phyloP scores from a whole-genome alignment of 1,140 invertebrate genomes.

The Chironomus striatipennis region DNA sequence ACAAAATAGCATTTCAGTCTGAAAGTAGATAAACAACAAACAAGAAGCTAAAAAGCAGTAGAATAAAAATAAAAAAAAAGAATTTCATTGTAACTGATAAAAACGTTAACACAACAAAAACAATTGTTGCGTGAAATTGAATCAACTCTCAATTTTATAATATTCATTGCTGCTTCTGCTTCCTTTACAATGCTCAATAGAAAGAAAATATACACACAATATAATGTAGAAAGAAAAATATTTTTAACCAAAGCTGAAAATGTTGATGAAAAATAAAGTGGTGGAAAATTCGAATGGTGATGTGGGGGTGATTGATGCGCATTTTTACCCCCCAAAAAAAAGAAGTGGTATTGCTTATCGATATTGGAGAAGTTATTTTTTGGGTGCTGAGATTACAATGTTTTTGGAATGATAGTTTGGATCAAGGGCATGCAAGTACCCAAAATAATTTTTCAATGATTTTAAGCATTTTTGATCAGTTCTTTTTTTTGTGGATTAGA shows the following conservation, averaged over 20 bases:
- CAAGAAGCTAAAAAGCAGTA: too few relatives aligned
- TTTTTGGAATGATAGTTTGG: too few relatives aligned
- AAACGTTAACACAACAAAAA: constrained; percentile 15
- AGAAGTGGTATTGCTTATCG: too few relatives aligned
- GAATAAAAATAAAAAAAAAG: not conserved
- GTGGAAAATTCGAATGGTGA: too few relatives aligned
- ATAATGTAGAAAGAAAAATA: not conserved
- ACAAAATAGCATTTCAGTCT: not conserved
- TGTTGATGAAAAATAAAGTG: not conserved
- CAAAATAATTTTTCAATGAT: too few relatives aligned
- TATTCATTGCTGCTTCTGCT: not conserved
- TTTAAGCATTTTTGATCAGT: too few relatives aligned
- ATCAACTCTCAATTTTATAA: constrained; percentile 19
- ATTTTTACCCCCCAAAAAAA: too few relatives aligned
- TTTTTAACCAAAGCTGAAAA: not conserved
- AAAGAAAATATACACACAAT: not conserved
- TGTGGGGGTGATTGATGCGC: too few relatives aligned
- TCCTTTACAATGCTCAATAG: not conserved
- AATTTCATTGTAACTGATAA: not conserved
- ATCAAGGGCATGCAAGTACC: too few relatives aligned
- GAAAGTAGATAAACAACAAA: not conserved
- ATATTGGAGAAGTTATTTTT: too few relatives aligned
- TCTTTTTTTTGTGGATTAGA: too few relatives aligned
- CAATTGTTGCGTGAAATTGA: constrained; percentile 23
- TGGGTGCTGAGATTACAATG: too few relatives aligned